phyloP scores from a whole-genome alignment of 2,797 vertebrate species.

The Steatocranus sp. region DNA sequence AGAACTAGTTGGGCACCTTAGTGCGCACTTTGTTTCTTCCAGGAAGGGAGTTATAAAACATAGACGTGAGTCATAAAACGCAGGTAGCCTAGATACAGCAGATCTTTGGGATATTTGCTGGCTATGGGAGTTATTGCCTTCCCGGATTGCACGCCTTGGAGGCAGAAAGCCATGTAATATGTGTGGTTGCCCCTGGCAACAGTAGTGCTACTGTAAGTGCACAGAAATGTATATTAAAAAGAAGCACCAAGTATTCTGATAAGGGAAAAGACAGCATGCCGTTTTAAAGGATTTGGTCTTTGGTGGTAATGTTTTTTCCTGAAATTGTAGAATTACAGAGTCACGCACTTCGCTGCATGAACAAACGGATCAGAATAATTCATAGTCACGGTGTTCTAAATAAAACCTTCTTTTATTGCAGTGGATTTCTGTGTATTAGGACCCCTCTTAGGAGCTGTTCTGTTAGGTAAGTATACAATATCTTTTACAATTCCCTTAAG shows the following conservation, averaged over 20 bases:
- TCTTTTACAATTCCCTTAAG: not conserved
- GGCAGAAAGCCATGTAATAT: constrained; percentile 48
- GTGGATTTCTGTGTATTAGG: not conserved
- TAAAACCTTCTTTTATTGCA: not conserved
- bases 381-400: not conserved
- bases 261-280: not conserved
- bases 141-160: constrained; percentile 37
- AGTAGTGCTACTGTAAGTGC: constrained; percentile 20
- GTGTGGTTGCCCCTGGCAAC: constrained; percentile 63
- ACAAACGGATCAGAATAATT: not conserved
- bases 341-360: not conserved
- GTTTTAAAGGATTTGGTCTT: not conserved
- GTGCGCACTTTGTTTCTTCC: constrained; percentile 7
- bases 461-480: not conserved
- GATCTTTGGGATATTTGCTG: constrained; percentile 54
- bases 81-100: constrained; percentile 41
- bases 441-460: not conserved
- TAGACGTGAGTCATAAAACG: constrained; percentile 51
- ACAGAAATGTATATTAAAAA: constrained; percentile 34
- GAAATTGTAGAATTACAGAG: not conserved
- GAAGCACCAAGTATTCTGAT: not conserved
- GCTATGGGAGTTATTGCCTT: constrained; percentile 58
- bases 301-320: not conserved
- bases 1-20: not conserved
- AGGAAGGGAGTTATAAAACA: constrained; percentile 46